Evolutionary conservation across 1,140 invertebrate species (phyloP).

Genomic region (Bombus huntii): DNA sequence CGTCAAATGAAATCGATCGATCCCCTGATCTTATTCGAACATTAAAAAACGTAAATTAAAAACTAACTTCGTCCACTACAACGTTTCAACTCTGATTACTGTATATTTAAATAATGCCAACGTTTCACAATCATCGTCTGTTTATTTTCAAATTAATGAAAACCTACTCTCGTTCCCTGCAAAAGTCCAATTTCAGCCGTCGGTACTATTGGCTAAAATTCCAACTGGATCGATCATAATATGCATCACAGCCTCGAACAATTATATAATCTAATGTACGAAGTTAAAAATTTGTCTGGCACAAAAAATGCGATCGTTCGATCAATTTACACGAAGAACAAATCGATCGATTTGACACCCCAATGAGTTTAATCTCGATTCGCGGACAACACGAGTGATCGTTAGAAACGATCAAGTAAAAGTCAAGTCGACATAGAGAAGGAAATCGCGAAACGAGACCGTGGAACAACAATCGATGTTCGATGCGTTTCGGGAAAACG

Average conservation of each 20-base stretch:
- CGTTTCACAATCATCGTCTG: constrained; percentile 6
- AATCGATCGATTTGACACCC: constrained; percentile 3
- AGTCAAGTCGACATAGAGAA: background rate
- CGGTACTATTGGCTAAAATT: background rate
- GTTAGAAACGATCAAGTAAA: background rate
- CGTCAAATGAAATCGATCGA: background rate
- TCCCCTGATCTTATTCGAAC: background rate
- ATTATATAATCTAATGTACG: background rate
- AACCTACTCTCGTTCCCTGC: background rate
- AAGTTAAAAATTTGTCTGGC: background rate
- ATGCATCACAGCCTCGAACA: no score
- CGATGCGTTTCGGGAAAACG: constrained; percentile 28
- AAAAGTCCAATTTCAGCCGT: background rate
- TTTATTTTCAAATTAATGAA: constrained; percentile 11
- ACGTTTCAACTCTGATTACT: background rate
- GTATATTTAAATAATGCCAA: background rate
- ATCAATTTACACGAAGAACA: background rate
- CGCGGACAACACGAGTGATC: background rate
- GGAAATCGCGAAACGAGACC: constrained; percentile 4
- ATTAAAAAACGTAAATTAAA: background rate
- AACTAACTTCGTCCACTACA: background rate
- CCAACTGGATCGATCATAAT: background rate
- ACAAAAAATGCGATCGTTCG: background rate
- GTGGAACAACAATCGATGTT: constrained; percentile 15
- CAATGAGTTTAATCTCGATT: background rate